phyloP scores from a whole-genome alignment of 2,797 vertebrate species.

The Rhinatrema bivittatum region DNA sequence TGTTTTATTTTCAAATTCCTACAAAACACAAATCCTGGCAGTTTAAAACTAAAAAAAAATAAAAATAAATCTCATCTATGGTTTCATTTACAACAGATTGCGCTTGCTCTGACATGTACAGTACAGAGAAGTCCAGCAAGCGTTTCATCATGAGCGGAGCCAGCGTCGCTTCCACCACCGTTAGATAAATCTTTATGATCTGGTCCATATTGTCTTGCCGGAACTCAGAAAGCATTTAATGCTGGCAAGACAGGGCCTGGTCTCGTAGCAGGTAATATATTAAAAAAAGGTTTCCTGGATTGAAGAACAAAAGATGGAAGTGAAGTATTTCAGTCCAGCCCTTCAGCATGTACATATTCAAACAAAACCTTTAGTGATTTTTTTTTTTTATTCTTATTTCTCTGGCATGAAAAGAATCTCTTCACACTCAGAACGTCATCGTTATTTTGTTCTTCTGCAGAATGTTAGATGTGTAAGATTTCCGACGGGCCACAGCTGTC shows the following conservation, averaged over 20 bases:
- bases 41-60: no score
- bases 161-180: neutral
- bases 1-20: no score
- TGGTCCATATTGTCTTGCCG: neutral
- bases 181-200: rapidly evolving
- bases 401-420: neutral
- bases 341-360: neutral
- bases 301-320: no score
- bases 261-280: no score
- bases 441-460: neutral
- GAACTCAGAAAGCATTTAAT: neutral
- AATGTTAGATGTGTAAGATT: neutral
- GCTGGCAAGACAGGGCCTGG: no score
- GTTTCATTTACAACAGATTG: no score
- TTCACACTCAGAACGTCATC: neutral
- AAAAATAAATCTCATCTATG: no score
- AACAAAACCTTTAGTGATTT: neutral
- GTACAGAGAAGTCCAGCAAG: rapidly evolving
- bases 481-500: slow-evolving; percentile 3
- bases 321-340: no score
- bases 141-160: no score
- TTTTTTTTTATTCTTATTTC: no score
- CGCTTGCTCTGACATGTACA: neutral
- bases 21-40: no score
- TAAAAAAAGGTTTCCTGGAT: no score